Evolutionary conservation across 2,888 invertebrate species (phyloP).

Genomic region (Perdita meconis): DNA sequence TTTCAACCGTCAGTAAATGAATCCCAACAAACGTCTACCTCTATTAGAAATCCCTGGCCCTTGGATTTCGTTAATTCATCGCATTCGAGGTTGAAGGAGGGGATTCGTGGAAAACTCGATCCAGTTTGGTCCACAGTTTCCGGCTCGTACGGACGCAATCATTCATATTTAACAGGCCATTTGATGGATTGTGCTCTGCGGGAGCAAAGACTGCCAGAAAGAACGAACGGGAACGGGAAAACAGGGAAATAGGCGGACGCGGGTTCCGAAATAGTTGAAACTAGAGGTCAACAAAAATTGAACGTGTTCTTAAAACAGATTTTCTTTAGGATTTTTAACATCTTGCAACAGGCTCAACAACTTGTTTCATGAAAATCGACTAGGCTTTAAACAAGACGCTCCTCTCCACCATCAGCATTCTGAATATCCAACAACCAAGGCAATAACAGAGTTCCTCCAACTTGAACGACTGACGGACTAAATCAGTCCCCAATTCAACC

Average conservation of each 20-base stretch:
- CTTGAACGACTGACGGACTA: too few species aligned
- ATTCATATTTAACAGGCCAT: constrained; percentile 73
- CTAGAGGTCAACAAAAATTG: too few species aligned
- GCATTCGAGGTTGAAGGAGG: constrained; percentile 9
- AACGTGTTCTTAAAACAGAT: too few species aligned
- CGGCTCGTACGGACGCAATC: constrained; percentile 55
- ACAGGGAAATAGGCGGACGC: constrained; percentile 21
- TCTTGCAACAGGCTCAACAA: too few species aligned
- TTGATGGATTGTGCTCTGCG: constrained; percentile 71
- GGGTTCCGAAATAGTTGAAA: too few species aligned
- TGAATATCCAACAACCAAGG: too few species aligned
- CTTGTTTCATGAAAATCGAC: too few species aligned
- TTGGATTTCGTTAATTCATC: constrained; percentile 60
- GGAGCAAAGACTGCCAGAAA: constrained; percentile 17
- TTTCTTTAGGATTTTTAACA: too few species aligned
- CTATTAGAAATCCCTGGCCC: constrained; percentile 53
- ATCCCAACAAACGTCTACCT: neutral
- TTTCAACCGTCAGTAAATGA: constrained; percentile 8
- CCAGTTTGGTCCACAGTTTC: constrained; percentile 18
- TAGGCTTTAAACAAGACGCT: too few species aligned
- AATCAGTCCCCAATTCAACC: too few species aligned
- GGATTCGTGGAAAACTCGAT: constrained; percentile 1
- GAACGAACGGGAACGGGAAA: constrained; percentile 2
- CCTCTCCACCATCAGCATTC: too few species aligned
- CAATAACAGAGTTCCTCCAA: too few species aligned